Conservation (phyloP, 2,797 vertebrate species). For the Aulostomus chinensis region DNA sequence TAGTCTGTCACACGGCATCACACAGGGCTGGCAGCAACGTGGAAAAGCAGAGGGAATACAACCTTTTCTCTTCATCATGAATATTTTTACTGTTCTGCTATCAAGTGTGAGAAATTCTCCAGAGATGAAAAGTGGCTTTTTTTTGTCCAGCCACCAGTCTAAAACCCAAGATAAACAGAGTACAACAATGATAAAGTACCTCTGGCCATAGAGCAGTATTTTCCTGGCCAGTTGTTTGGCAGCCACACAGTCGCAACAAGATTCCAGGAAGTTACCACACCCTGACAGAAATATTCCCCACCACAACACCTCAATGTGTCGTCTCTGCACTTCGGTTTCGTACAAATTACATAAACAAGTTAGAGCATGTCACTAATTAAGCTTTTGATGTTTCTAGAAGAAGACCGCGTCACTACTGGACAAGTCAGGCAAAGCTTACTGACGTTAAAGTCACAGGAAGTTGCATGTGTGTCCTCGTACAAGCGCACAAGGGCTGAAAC, state of each 20-base stretch:
- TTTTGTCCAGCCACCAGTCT: too few relatives aligned
- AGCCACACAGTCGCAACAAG: neutral
- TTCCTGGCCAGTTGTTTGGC: neutral
- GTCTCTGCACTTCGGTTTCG: neutral
- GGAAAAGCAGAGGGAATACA: neutral
- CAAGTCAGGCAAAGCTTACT: too few relatives aligned
- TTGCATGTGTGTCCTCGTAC: too few relatives aligned
- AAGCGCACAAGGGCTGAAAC: too few relatives aligned
- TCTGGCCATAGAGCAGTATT: neutral
- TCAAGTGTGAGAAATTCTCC: too few relatives aligned
- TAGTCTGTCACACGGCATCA: slow-evolving; percentile 20
- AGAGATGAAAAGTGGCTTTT: too few relatives aligned
- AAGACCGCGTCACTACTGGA: too few relatives aligned
- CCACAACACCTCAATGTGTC: neutral
- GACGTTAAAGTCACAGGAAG: too few relatives aligned
- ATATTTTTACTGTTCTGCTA: too few relatives aligned
- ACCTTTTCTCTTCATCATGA: too few relatives aligned
- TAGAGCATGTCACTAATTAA: too few relatives aligned
- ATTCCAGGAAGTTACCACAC: slow-evolving; percentile 1
- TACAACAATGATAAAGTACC: neutral
- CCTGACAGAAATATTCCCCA: neutral
- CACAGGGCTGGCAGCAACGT: slow-evolving; percentile 8
- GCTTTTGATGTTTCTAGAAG: neutral
- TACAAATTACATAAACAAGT: too few relatives aligned
- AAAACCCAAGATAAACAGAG: neutral